A percentile compares a stretch with the other conserved stretches of the same genome.
These are phyloP conservation scores for Manis javanica DNA, from an alignment of 2,797 vertebrate species.

Conservation along the genomic window DNA sequence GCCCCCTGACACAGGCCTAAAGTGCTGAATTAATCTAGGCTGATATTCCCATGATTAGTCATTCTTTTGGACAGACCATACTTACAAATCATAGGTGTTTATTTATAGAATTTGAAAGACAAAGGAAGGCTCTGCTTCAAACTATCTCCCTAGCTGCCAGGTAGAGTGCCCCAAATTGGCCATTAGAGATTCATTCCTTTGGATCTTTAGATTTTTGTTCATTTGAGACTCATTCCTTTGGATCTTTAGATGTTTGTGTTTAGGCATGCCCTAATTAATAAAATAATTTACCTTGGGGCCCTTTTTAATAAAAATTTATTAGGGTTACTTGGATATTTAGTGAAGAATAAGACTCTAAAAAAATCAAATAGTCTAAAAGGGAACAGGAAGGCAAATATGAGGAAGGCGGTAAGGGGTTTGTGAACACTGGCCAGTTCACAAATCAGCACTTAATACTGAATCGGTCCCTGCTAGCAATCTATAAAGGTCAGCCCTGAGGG, in stretches of 20 bases:
- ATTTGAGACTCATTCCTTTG: neutral
- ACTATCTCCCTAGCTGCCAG: neutral
- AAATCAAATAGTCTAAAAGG: neutral
- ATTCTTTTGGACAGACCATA: too few species aligned
- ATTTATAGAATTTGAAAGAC: neutral
- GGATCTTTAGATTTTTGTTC: neutral
- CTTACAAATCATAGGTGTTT: neutral
- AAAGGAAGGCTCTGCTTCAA: too few species aligned
- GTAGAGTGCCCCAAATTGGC: neutral
- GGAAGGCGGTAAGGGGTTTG: too few species aligned
- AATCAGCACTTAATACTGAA: neutral
- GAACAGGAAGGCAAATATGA: neutral
- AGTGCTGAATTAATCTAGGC: neutral
- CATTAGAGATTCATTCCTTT: neutral
- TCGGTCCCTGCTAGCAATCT: neutral
- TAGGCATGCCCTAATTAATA: neutral
- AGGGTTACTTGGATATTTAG: too few species aligned
- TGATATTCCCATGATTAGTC: neutral
- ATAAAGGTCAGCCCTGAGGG: neutral
- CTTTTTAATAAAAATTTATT: neutral
- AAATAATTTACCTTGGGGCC: too few species aligned
- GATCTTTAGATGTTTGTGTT: neutral
- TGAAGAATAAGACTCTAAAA: neutral
- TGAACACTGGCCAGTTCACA: rapidly evolving
- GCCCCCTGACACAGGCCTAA: rapidly evolving